Conservation (phyloP, 2,797 vertebrate species). For the Oryzias sinensis region DNA sequence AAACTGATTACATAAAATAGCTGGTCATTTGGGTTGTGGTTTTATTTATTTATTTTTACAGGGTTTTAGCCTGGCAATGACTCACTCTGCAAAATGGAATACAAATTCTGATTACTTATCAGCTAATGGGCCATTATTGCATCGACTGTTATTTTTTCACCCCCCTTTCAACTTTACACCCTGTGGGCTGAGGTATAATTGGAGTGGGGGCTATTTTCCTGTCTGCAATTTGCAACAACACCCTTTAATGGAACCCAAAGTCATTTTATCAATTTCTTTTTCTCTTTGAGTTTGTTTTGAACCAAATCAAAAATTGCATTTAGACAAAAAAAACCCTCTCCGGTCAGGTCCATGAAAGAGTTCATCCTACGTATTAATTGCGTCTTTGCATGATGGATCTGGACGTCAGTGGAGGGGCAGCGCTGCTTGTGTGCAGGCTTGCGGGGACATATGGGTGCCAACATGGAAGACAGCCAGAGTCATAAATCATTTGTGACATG, state of each 20-base stretch:
- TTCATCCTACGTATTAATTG: slow-evolving; percentile 50
- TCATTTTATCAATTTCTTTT: slow-evolving; percentile 33
- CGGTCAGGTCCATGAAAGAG: slow-evolving; percentile 51
- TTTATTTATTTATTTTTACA: slow-evolving; percentile 2
- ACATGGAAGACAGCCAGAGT: slow-evolving; percentile 24
- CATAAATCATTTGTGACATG: slow-evolving; percentile 71
- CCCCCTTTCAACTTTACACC: slow-evolving; percentile 24
- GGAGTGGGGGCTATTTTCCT: slow-evolving; percentile 27
- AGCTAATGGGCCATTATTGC: slow-evolving; percentile 41
- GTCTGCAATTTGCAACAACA: slow-evolving; percentile 20
- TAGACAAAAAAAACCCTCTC: slow-evolving; percentile 16
- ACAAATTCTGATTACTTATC: slow-evolving; percentile 38
- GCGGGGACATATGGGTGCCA: slow-evolving; percentile 62
- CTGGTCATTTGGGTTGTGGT: slow-evolving; percentile 31
- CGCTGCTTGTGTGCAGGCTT: slow-evolving; percentile 34
- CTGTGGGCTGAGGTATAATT: slow-evolving; percentile 26
- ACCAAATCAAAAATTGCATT: slow-evolving; percentile 26
- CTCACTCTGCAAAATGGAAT: slow-evolving; percentile 35
- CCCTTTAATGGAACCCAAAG: slow-evolving; percentile 15
- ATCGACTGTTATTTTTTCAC: slow-evolving; percentile 36
- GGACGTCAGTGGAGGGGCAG: slow-evolving; percentile 46
- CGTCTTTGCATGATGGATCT: slow-evolving; percentile 58
- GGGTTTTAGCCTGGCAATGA: slow-evolving; percentile 43
- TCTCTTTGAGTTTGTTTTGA: neutral
- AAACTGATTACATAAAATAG: slow-evolving; percentile 18